Evolutionary conservation across 2,113 vertebrate genomes (phyloP).

Genomic region (Lepisosteus osseus): DNA sequence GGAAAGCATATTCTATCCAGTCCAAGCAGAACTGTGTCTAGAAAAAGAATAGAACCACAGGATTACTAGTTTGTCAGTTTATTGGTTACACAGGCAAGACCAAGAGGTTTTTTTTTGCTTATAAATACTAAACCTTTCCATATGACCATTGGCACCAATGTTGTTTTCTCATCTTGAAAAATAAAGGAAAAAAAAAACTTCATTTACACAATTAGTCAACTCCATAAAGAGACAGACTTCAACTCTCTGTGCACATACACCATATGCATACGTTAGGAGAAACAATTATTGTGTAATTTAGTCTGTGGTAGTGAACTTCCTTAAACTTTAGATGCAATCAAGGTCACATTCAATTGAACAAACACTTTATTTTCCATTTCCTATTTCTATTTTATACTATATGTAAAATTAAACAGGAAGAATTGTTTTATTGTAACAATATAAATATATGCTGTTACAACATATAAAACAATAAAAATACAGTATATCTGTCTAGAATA

Average conservation of each 20-base stretch:
- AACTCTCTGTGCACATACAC: neutral
- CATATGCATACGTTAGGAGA: neutral
- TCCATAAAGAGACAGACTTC: neutral
- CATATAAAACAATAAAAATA: no score
- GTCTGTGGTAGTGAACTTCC: neutral
- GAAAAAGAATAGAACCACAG: neutral
- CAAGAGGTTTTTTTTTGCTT: neutral
- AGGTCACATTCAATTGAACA: no score
- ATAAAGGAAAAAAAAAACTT: neutral
- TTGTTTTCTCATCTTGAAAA: neutral
- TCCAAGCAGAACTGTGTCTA: neutral
- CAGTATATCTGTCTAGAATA: no score
- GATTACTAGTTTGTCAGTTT: neutral
- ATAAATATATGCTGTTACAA: no score
- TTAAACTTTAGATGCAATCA: no score
- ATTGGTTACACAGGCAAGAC: neutral
- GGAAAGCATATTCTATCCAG: neutral
- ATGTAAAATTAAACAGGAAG: no score
- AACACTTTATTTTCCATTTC: no score
- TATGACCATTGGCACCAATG: neutral
- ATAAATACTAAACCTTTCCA: conserved; percentile 1
- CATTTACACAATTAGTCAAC: neutral
- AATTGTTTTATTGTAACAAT: no score
- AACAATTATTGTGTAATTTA: neutral
- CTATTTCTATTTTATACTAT: no score